phyloP scores from a whole-genome alignment of 2,113 vertebrate genomes.

The Macrotis lagotis region DNA sequence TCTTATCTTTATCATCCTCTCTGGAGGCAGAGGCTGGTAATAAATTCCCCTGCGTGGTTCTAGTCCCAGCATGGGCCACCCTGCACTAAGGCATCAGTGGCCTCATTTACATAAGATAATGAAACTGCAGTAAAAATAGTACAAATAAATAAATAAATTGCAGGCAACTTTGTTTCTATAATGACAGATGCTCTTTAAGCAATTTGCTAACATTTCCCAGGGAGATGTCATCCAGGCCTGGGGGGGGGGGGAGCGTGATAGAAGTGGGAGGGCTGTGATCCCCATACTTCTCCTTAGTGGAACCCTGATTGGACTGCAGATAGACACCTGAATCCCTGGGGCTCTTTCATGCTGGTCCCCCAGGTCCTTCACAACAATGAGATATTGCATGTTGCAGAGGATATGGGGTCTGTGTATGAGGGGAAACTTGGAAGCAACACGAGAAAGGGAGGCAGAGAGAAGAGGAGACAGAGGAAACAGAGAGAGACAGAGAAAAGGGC shows the following conservation, averaged over 20 bases:
- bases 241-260: too few relatives aligned
- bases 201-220: constrained; percentile 67
- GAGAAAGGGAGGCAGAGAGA: neutral
- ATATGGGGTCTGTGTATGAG: neutral
- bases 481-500: neutral
- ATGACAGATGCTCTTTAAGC: constrained; percentile 80
- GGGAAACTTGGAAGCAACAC: neutral
- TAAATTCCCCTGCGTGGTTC: constrained; percentile 68
- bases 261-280: neutral
- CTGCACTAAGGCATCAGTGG: constrained; percentile 74
- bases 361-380: neutral
- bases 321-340: neutral
- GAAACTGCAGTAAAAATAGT: constrained; percentile 79
- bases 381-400: neutral
- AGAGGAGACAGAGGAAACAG: neutral
- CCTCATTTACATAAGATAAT: constrained; percentile 81
- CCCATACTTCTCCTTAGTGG: neutral
- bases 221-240: constrained; percentile 18
- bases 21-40: constrained; percentile 59
- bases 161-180: constrained; percentile 78
- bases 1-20: constrained; percentile 23
- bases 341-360: neutral
- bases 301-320: neutral
- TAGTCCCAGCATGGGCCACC: constrained; percentile 78
- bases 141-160: constrained; percentile 72